These are phyloP conservation scores for Zaprionus bogoriensis DNA, from an alignment of 2,888 invertebrate species.

Conservation along the genomic window DNA sequence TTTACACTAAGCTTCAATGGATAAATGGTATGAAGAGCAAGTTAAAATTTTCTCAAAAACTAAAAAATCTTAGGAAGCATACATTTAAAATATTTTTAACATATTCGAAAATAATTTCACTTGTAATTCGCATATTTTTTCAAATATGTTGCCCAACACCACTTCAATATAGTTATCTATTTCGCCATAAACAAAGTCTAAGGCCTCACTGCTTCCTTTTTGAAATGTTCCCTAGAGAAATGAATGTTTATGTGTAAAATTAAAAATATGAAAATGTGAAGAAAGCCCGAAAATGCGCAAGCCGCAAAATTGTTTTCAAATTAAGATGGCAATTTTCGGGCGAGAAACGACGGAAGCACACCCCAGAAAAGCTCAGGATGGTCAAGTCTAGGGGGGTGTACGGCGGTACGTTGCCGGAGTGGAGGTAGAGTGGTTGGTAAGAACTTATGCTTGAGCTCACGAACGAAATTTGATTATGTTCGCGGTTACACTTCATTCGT, in stretches of 20 bases:
- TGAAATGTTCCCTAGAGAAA: constrained; percentile 48
- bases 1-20: no score
- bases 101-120: neutral
- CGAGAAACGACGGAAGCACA: neutral
- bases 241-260: constrained; percentile 47
- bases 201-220: neutral
- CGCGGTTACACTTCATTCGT: constrained; percentile 72
- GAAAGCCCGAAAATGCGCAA: constrained; percentile 5
- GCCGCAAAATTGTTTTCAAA: constrained; percentile 73
- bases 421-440: neutral
- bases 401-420: neutral
- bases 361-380: constrained; percentile 8
- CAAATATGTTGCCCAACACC: no score
- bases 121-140: neutral
- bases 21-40: no score
- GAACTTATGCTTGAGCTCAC: constrained; percentile 47
- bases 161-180: neutral
- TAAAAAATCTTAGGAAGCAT: no score
- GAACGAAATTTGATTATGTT: constrained; percentile 72
- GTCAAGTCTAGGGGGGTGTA: constrained; percentile 17
- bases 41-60: no score
- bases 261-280: constrained; percentile 32
- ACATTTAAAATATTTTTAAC: neutral
- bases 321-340: constrained; percentile 67
- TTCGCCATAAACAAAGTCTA: neutral